Conservation (phyloP, 2,888 invertebrate species). For the Dioctria rufipes region DNA sequence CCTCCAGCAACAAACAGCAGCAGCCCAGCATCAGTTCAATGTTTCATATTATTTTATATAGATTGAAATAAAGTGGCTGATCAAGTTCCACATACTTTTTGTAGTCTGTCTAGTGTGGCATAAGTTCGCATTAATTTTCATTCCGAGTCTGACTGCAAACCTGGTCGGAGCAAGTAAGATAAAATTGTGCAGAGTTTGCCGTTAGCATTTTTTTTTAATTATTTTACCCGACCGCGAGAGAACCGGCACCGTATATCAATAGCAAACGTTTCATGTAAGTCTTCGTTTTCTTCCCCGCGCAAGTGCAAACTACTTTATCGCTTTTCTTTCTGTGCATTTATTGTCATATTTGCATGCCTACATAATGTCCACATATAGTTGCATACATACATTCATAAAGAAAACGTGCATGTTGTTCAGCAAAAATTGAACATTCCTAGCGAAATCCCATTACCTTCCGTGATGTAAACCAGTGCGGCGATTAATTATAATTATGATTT, state of each 20-base stretch:
- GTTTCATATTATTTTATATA: too few species aligned
- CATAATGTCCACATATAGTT: not conserved
- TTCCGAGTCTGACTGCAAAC: not conserved
- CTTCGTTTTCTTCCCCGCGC: not conserved
- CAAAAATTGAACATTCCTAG: conserved; percentile 10
- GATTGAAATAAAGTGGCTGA: not conserved
- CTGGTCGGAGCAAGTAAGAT: not conserved
- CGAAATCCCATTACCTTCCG: not conserved
- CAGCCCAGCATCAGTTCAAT: too few species aligned
- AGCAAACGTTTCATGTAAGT: not conserved
- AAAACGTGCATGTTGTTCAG: not conserved
- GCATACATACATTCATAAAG: not conserved
- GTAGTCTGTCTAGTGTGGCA: not conserved
- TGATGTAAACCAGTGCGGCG: conserved; percentile 9
- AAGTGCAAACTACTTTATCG: not conserved
- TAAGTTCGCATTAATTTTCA: not conserved
- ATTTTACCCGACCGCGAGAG: not conserved
- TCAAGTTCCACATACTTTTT: not conserved
- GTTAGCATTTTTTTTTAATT: not conserved
- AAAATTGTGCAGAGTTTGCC: not conserved
- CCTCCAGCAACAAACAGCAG: not conserved
- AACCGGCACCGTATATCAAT: not conserved
- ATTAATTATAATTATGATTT: not conserved
- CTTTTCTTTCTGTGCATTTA: not conserved
- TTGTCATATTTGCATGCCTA: not conserved